phyloP scores from a whole-genome alignment of 2,113 vertebrate species.

The Trochalopteron elliotii region DNA sequence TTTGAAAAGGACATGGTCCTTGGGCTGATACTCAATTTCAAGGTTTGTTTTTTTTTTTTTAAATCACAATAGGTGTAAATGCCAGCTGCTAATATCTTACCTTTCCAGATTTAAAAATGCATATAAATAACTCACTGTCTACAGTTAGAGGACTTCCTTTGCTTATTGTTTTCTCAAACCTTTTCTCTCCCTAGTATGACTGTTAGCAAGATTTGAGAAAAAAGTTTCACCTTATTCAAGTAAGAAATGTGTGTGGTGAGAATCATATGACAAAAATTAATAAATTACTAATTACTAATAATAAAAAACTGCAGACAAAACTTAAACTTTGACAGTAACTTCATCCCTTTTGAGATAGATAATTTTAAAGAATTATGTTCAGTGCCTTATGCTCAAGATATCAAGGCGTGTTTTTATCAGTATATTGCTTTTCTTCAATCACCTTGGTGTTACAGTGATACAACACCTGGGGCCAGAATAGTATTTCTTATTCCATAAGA shows the following conservation, averaged over 20 bases:
- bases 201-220: background rate
- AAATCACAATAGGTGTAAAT: background rate
- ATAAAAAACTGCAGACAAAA: background rate
- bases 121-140: background rate
- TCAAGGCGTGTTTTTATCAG: background rate
- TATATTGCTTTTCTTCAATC: background rate
- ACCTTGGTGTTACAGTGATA: background rate
- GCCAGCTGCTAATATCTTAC: background rate
- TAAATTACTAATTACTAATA: background rate
- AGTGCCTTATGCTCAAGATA: background rate
- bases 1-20: background rate
- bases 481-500: background rate
- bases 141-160: background rate
- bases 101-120: background rate
- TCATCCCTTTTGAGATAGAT: background rate
- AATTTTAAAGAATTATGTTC: background rate
- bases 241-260: background rate
- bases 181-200: background rate
- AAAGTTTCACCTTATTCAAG: background rate
- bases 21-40: background rate
- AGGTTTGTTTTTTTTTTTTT: accelerated
- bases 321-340: background rate
- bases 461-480: background rate
- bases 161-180: background rate
- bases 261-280: background rate